Evolutionary conservation across 2,797 vertebrate species (phyloP).

Genomic region (Liparis tanakae): DNA sequence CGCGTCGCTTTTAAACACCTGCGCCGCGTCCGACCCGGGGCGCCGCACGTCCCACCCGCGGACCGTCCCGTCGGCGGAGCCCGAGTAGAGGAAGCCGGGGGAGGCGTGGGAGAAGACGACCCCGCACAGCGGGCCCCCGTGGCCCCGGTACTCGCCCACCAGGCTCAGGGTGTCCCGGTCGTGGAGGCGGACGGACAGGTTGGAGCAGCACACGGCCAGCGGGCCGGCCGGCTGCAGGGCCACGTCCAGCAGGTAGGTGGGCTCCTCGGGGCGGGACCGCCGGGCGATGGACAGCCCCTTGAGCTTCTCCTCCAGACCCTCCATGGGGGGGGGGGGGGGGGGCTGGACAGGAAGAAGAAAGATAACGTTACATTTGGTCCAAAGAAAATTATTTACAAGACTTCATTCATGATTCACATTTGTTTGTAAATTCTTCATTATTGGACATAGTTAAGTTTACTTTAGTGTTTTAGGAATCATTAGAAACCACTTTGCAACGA

Average conservation of each 20-base stretch:
- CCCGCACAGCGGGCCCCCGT: constrained; percentile 76
- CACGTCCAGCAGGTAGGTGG: constrained; percentile 88
- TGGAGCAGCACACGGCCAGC: constrained; percentile 88
- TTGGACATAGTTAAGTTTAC: too few species aligned
- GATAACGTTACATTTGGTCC: neutral
- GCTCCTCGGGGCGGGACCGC: constrained; percentile 76
- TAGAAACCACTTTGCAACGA: neutral
- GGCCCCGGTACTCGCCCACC: constrained; percentile 76
- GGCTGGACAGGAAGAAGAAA: neutral
- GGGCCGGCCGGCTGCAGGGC: constrained; percentile 70
- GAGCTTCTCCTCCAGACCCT: constrained; percentile 85
- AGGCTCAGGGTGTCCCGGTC: constrained; percentile 81
- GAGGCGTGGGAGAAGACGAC: constrained; percentile 80
- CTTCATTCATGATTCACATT: too few species aligned
- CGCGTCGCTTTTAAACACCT: constrained; percentile 84
- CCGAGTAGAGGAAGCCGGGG: constrained; percentile 83
- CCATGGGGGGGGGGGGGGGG: constrained; percentile 70
- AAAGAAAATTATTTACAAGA: neutral
- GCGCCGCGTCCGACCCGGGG: constrained; percentile 72
- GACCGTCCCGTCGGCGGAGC: constrained; percentile 85
- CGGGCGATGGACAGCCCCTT: constrained; percentile 81
- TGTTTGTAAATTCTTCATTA: too few species aligned
- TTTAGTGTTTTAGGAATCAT: neutral
- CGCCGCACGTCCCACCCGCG: constrained; percentile 88
- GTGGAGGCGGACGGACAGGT: constrained; percentile 82